phyloP scores from a whole-genome alignment of 2,113 vertebrate species.

The Cyphomyrus plagiostoma region DNA sequence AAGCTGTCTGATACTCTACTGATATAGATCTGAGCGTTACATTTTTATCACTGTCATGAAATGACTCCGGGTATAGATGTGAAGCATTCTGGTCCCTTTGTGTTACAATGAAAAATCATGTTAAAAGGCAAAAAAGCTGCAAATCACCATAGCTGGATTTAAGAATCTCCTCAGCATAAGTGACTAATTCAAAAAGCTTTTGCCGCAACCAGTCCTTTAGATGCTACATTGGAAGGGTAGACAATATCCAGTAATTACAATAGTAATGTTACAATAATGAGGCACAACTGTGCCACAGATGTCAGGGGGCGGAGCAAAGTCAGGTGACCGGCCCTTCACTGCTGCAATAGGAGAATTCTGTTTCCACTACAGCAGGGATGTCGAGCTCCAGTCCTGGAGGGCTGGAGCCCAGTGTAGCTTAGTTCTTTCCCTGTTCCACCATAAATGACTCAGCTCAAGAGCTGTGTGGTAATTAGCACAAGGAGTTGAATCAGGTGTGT shows the following conservation, averaged over 20 bases:
- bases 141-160: background rate
- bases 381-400: no score
- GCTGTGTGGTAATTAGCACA: no score
- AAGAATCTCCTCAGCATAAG: background rate
- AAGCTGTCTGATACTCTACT: background rate
- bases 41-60: constrained; percentile 3
- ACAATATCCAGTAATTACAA: background rate
- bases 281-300: background rate
- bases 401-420: no score
- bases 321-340: background rate
- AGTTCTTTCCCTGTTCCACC: no score
- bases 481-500: no score
- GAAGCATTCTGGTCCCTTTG: background rate
- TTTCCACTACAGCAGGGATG: background rate
- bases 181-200: background rate
- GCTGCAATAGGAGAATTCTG: background rate
- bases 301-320: background rate
- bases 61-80: background rate
- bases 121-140: background rate
- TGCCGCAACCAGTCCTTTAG: background rate
- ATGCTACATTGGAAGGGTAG: background rate
- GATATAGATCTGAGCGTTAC: background rate
- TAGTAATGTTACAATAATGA: background rate
- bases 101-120: background rate
- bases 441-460: no score